phyloP scores from a whole-genome alignment of 2,797 vertebrate species.

The Thalassophryne amazonica region DNA sequence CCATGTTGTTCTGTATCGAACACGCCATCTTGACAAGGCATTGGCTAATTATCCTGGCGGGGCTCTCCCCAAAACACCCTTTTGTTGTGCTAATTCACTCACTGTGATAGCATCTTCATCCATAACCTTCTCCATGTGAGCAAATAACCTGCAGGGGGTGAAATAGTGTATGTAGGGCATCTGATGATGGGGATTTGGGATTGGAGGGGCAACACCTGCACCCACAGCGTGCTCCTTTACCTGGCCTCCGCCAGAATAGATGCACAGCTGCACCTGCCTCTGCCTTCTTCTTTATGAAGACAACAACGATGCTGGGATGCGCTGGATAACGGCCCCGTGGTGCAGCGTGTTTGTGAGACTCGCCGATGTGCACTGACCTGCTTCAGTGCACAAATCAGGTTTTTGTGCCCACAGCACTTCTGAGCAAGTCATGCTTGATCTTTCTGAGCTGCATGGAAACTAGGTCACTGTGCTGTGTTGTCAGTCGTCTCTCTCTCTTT shows the following conservation, averaged over 20 bases:
- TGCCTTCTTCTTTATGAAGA: conserved; percentile 9
- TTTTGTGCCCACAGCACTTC: conserved; percentile 59
- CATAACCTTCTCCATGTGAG: conserved; percentile 51
- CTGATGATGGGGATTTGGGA: conserved; percentile 1
- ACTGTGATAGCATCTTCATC: conserved; percentile 66
- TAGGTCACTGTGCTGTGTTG: conserved; percentile 76
- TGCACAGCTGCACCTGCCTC: conserved; percentile 42
- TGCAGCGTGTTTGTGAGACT: conserved; percentile 10
- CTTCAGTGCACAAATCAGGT: conserved; percentile 50
- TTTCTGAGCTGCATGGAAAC: conserved; percentile 75
- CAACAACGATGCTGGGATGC: no score
- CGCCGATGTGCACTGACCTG: conserved; percentile 37
- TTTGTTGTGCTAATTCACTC: conserved; percentile 67
- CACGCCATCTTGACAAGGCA: conserved; percentile 40
- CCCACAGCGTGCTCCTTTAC: conserved; percentile 47
- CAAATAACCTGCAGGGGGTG: conserved; percentile 52
- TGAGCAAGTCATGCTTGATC: conserved; percentile 67
- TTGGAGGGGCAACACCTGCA: conserved; percentile 60
- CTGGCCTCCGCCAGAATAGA: conserved; percentile 49
- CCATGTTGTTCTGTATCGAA: conserved; percentile 44
- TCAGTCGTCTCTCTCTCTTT: conserved; percentile 39
- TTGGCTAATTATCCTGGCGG: conserved; percentile 43
- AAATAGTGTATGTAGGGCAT: conserved; percentile 40
- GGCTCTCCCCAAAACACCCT: conserved; percentile 45
- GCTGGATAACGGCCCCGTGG: background rate